These are phyloP conservation scores for Acleris emargana DNA, from an alignment of 2,888 invertebrate species.

Conservation along the genomic window DNA sequence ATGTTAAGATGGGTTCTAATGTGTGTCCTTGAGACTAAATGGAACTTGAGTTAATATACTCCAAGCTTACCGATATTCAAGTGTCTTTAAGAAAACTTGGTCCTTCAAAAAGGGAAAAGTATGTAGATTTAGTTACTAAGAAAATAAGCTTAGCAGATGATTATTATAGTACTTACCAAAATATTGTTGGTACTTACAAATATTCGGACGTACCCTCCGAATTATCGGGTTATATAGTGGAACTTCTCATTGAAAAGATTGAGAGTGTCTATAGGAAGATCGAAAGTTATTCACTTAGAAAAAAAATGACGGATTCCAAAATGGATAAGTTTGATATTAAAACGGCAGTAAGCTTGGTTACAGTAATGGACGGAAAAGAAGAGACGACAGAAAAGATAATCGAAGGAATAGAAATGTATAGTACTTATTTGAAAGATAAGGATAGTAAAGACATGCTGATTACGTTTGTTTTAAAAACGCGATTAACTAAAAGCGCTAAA, in stretches of 20 bases:
- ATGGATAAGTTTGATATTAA: conserved; percentile 3
- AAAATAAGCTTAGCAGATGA: not conserved
- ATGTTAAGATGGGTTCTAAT: too few relatives aligned
- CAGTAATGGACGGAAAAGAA: not conserved
- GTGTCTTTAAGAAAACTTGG: conserved; percentile 1
- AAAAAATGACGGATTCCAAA: not conserved
- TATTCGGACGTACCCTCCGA: not conserved
- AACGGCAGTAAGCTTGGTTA: not conserved
- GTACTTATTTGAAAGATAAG: not conserved
- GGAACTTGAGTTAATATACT: not conserved
- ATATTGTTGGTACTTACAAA: not conserved
- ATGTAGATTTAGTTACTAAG: not conserved
- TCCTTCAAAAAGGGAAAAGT: not conserved
- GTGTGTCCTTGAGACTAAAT: too few relatives aligned
- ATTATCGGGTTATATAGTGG: not conserved
- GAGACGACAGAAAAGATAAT: not conserved
- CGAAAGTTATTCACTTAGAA: not conserved
- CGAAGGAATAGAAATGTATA: not conserved
- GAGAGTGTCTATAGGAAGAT: not conserved
- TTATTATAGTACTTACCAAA: conserved; percentile 2
- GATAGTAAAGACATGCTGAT: conserved; percentile 8
- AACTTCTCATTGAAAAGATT: not conserved
- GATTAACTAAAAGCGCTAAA: conserved; percentile 27
- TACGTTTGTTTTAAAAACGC: conserved; percentile 33
- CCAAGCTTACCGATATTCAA: not conserved